Evolutionary conservation across 2,797 vertebrate genomes (phyloP), one percentile per base, ranked within the genome.

Genomic region (Rhyacichthys aspro): DNA sequence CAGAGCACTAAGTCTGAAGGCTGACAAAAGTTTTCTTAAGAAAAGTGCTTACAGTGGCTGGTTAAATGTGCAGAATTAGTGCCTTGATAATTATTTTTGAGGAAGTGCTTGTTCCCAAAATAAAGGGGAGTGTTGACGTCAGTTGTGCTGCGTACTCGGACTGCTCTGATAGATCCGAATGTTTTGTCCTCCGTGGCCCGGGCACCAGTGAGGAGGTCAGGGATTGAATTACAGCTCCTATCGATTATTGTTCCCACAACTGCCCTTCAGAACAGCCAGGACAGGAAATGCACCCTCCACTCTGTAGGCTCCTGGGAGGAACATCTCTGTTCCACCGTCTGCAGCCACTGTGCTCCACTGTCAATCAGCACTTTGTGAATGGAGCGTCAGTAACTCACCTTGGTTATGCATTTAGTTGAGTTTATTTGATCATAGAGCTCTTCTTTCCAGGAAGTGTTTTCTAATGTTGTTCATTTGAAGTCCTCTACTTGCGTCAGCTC

Each of bases 201-300:
- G 68, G 82, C 77, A 66, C 50, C 73, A 76, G 48, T 28, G 56
- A 77, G 71, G 86, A 90, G 87, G 84, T 88, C 87, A 84, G 76
- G 84, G 77, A 87, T 90, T 82, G 82, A 88, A 89, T 90, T 91
- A 86, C 90, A 76, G 81, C 75, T 78, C 59, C 8, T 75, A 91
- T 91, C 67, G 86, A 91, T 91, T 89, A 81, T 84, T 84, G 70
- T 79, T 84, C 76, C 78, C 69, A 78, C 72, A 61, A 64, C 78
- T 87, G 82, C 78, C 87, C 86, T 87, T 84, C 84, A 81, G 79
- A 87, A 70, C 68, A 61, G 49, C 79, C 69, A 49, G 86, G 59
- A 74, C 90, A 90, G 91, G 88, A 93, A 92, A 87, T 91, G 84
- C 88, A 86, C 88, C 84, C 84, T 89, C 76, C 70, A 74, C 67